Evolutionary conservation across 2,888 invertebrate species (phyloP).

Genomic region (Andrena hattorfiana): DNA sequence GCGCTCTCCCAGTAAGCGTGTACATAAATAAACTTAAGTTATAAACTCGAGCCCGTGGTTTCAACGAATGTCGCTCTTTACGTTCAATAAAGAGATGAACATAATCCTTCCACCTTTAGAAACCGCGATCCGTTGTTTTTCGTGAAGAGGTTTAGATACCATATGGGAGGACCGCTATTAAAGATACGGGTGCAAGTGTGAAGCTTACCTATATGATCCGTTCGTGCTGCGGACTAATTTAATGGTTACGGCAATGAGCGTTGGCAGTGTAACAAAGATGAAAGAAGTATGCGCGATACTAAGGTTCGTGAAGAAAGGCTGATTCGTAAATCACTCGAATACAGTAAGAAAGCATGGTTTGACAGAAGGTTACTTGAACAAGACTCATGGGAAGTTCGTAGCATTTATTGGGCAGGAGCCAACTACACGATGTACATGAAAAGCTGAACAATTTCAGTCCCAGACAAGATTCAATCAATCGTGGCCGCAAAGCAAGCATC

Average conservation of each 20-base stretch:
- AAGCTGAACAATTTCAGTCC: constrained; percentile 38
- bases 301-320: neutral
- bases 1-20: constrained; percentile 71
- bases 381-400: neutral
- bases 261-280: neutral
- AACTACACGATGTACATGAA: constrained; percentile 51
- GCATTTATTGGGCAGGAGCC: constrained; percentile 46
- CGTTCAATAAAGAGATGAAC: constrained; percentile 29
- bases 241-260: neutral
- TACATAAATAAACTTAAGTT: constrained; percentile 71
- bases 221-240: neutral
- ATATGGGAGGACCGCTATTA: neutral
- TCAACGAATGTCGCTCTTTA: constrained; percentile 58
- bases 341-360: constrained; percentile 1
- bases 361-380: neutral
- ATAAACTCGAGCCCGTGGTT: constrained; percentile 59
- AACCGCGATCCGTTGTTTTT: neutral
- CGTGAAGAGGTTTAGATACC: neutral
- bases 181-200: neutral
- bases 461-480: constrained; percentile 58
- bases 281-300: neutral
- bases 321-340: neutral
- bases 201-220: neutral
- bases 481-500: constrained; percentile 26
- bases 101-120: neutral